These are phyloP conservation scores for Tenthredo amoena DNA, from an alignment of 2,888 invertebrate species.

Conservation along the genomic window DNA sequence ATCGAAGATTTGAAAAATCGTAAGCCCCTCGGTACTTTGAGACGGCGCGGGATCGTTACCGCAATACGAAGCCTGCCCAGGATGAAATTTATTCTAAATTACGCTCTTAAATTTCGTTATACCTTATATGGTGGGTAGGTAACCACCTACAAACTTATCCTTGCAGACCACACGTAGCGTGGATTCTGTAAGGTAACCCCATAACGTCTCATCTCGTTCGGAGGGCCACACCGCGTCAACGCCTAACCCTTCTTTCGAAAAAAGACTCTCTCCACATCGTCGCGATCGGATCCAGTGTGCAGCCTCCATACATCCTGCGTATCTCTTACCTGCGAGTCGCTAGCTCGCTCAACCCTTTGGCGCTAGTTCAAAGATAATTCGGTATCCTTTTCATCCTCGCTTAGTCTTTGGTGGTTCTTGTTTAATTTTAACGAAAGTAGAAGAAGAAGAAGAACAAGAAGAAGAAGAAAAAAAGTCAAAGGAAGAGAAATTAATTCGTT, in stretches of 20 bases:
- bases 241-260: not conserved
- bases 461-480: no score
- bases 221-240: conserved; percentile 38
- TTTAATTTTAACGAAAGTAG: not conserved
- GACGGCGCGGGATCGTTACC: conserved; percentile 54
- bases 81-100: conserved; percentile 71
- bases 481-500: no score
- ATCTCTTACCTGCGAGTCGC: conserved; percentile 28
- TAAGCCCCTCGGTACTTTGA: not conserved
- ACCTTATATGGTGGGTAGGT: not conserved
- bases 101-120: conserved; percentile 70
- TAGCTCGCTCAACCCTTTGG: not conserved
- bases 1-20: no score
- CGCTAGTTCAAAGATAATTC: not conserved
- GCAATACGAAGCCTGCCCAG: conserved; percentile 66
- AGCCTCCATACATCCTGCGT: conserved; percentile 50
- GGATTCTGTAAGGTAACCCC: conserved; percentile 66
- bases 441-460: not conserved
- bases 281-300: conserved; percentile 6
- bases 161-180: conserved; percentile 64
- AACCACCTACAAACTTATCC: not conserved
- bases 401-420: not conserved
- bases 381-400: not conserved
- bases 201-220: conserved; percentile 60
- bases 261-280: not conserved